These are phyloP conservation scores for Matsumyia berberina DNA, from an alignment of 2,888 invertebrate species.

Conservation along the genomic window DNA sequence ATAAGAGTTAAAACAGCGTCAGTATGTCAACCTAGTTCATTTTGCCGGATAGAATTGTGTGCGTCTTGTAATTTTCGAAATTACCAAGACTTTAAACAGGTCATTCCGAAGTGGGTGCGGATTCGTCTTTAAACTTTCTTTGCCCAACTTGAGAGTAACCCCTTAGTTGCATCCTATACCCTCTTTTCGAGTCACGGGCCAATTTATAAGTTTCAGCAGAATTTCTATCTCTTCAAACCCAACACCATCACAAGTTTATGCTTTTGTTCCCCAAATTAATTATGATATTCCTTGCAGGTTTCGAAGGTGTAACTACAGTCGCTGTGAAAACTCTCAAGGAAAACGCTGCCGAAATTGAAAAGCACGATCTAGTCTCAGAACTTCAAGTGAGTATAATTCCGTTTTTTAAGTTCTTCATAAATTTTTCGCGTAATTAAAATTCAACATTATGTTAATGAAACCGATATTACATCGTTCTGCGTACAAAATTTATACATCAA, in stretches of 20 bases:
- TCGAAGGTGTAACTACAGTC: slow-evolving; percentile 91
- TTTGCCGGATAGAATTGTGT: too few relatives aligned
- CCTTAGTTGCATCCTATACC: too few relatives aligned
- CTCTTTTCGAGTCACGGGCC: too few relatives aligned
- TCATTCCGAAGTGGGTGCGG: too few relatives aligned
- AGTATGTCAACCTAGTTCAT: too few relatives aligned
- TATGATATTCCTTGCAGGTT: slow-evolving; percentile 77
- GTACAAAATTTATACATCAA: slow-evolving; percentile 37
- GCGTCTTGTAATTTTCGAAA: too few relatives aligned
- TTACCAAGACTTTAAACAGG: too few relatives aligned
- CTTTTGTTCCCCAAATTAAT: slow-evolving; percentile 24
- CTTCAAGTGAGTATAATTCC: slow-evolving; percentile 85
- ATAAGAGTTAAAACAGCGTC: too few relatives aligned
- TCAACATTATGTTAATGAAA: slow-evolving; percentile 61
- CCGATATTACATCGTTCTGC: slow-evolving; percentile 39
- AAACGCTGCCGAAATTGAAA: slow-evolving; percentile 94
- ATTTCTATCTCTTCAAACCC: not conserved
- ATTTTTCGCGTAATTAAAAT: slow-evolving; percentile 45
- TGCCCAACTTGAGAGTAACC: too few relatives aligned
- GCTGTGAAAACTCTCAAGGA: slow-evolving; percentile 98
- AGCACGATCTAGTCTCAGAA: slow-evolving; percentile 94
- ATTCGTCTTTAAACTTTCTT: too few relatives aligned
- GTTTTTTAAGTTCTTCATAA: slow-evolving; percentile 19
- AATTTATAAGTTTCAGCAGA: not conserved
- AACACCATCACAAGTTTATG: not conserved